phyloP scores from a whole-genome alignment of 2,888 invertebrate species.

The Habroteleia sp. region DNA sequence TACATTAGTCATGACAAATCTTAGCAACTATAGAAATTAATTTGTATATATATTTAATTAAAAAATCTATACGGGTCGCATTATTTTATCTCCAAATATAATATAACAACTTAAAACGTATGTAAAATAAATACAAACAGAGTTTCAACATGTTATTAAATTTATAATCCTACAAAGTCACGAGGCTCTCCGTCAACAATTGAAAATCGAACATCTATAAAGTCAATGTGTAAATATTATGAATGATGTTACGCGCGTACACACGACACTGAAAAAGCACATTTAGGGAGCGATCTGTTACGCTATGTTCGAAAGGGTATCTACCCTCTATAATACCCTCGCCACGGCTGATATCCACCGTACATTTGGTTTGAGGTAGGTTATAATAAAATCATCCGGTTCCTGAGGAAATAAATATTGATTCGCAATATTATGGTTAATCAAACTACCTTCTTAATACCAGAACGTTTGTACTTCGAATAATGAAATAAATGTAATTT shows the following conservation, averaged over 20 bases:
- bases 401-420: slow-evolving; percentile 48
- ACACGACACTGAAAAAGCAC: slow-evolving; percentile 44
- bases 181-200: no score
- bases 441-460: slow-evolving; percentile 36
- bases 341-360: slow-evolving; percentile 45
- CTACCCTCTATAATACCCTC: slow-evolving; percentile 56
- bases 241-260: slow-evolving; percentile 30
- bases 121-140: slow-evolving; percentile 12
- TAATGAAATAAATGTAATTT: no score
- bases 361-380: slow-evolving; percentile 51
- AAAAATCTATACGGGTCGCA: no score
- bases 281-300: slow-evolving; percentile 58
- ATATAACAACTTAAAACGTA: no score
- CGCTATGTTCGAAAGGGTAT: slow-evolving; percentile 34
- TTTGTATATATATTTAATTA: no score
- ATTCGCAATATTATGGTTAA: slow-evolving; percentile 25
- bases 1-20: no score
- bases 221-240: slow-evolving; percentile 44
- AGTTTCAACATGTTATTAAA: slow-evolving; percentile 23
- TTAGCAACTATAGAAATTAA: no score
- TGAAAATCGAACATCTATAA: slow-evolving; percentile 23
- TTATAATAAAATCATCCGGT: slow-evolving; percentile 56
- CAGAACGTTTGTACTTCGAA: not conserved
- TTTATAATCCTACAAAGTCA: slow-evolving; percentile 25
- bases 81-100: no score